phyloP scores from a whole-genome alignment of 2,888 invertebrate genomes.

The Limenitis arthemis region DNA sequence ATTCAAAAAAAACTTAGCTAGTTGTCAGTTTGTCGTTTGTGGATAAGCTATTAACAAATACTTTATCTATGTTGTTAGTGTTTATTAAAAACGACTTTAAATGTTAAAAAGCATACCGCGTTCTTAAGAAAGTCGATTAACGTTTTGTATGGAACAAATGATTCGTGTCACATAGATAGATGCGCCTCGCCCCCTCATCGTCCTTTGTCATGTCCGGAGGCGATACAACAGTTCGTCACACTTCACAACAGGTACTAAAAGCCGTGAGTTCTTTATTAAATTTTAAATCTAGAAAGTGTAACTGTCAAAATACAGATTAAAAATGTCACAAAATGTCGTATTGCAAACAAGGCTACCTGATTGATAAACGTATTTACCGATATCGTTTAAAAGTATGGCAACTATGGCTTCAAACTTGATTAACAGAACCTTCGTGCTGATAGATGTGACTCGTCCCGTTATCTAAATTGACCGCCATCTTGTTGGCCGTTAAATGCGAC shows the following conservation, averaged over 20 bases:
- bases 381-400: no score
- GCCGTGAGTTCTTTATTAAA: conserved; percentile 23
- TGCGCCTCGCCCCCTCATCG: no score
- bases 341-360: conserved; percentile 3
- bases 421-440: no score
- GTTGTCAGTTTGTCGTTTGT: conserved; percentile 56
- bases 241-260: conserved; percentile 25
- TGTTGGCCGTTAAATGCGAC: conserved; percentile 35
- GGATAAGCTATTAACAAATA: conserved; percentile 32
- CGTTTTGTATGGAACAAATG: no score
- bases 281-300: conserved; percentile 24
- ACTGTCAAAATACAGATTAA: conserved; percentile 20
- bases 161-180: no score
- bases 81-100: no score
- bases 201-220: conserved; percentile 19
- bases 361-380: no score
- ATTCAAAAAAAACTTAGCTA: conserved; percentile 58
- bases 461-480: conserved; percentile 20
- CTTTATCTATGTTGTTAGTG: no score
- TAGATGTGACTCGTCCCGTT: background rate
- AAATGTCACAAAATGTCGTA: conserved; percentile 17
- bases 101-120: no score
- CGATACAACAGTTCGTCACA: conserved; percentile 17
- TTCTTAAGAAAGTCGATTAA: no score
- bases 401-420: no score